These are phyloP conservation scores for Magallana angulata DNA, from an alignment of 1,140 invertebrate genomes.

Conservation along the genomic window DNA sequence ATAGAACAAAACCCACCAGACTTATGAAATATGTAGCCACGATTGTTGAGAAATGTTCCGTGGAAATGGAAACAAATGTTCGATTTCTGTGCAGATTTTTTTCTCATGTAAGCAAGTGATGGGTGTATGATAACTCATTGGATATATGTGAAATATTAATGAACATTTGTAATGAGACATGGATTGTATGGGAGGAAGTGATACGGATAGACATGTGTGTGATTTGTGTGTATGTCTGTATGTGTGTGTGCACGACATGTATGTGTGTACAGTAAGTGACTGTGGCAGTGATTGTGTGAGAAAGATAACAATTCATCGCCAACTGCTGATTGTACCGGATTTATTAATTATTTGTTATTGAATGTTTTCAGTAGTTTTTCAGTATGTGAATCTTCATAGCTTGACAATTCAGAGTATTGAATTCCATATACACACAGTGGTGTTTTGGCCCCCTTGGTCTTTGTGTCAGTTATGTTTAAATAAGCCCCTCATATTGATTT, in stretches of 20 bases:
- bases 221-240: background rate
- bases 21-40: background rate
- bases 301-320: background rate
- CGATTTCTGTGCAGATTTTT: background rate
- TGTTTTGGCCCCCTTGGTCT: slow-evolving; percentile 12
- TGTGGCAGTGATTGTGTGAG: background rate
- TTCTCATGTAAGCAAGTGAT: too few species aligned
- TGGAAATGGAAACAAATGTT: too few species aligned
- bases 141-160: too few species aligned
- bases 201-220: background rate
- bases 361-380: slow-evolving; percentile 20
- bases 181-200: background rate
- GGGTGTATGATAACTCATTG: background rate
- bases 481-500: slow-evolving; percentile 28
- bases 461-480: slow-evolving; percentile 18
- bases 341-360: slow-evolving; percentile 15
- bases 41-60: too few species aligned
- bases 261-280: background rate
- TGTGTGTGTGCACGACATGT: too few species aligned
- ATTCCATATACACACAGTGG: slow-evolving; percentile 6
- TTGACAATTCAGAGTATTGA: slow-evolving; percentile 31
- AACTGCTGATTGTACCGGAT: slow-evolving; percentile 6
- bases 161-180: background rate
- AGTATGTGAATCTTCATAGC: slow-evolving; percentile 26
- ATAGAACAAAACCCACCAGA: slow-evolving; percentile 6